Conservation (phyloP, 1,140 invertebrate genomes). For the Trichonephila inaurata region DNA sequence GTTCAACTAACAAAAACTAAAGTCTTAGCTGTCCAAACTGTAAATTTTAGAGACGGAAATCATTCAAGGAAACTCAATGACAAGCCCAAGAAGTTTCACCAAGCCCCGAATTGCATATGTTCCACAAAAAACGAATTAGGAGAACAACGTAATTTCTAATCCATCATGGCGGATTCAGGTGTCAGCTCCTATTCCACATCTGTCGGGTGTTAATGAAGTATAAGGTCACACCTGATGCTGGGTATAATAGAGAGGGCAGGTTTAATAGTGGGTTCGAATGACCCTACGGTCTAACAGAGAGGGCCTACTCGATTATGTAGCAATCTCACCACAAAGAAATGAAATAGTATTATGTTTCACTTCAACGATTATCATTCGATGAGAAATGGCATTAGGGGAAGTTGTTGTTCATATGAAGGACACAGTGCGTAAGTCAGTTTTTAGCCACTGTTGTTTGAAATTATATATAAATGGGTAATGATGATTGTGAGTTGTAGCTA, state of each 20-base stretch:
- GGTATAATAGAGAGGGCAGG: constrained; percentile 63
- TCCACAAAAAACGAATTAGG: constrained; percentile 49
- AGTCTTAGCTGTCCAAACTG: not conserved
- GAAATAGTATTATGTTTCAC: constrained; percentile 54
- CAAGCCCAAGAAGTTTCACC: not conserved
- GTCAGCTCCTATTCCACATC: constrained; percentile 70
- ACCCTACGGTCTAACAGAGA: not conserved
- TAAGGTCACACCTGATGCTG: constrained; percentile 60
- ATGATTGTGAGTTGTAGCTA: too few relatives aligned
- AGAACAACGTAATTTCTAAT: constrained; percentile 54
- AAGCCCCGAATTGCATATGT: constrained; percentile 43
- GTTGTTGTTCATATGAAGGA: not conserved
- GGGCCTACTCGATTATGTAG: constrained; percentile 23
- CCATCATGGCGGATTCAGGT: constrained; percentile 62
- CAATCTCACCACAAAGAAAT: constrained; percentile 41
- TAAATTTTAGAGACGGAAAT: constrained; percentile 6
- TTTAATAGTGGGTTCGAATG: constrained; percentile 54
- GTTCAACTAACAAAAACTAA: not conserved
- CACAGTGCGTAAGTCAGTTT: not conserved
- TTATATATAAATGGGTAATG: too few relatives aligned
- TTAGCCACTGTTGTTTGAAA: not conserved
- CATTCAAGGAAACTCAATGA: not conserved
- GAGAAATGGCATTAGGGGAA: constrained; percentile 41
- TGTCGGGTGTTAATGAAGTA: constrained; percentile 67
- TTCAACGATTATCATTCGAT: constrained; percentile 41